Conservation (phyloP, 2,888 invertebrate species). For the Metallyticus violacea region DNA sequence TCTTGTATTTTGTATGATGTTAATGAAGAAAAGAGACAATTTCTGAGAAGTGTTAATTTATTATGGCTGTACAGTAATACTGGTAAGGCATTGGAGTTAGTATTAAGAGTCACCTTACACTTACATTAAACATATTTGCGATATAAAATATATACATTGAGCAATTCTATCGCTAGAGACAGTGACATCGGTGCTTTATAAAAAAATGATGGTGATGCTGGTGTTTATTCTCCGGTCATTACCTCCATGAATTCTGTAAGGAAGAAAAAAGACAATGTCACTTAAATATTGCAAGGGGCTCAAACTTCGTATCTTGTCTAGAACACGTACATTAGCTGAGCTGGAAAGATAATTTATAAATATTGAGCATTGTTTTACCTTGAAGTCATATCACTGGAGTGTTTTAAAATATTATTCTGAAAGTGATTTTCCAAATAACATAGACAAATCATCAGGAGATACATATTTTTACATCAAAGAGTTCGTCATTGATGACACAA, state of each 20-base stretch:
- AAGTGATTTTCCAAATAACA: too few relatives aligned
- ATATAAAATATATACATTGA: not conserved
- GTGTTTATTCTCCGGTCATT: constrained; percentile 70
- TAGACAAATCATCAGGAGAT: too few relatives aligned
- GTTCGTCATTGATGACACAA: too few relatives aligned
- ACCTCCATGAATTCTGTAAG: constrained; percentile 80
- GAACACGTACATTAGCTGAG: too few relatives aligned
- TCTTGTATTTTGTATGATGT: too few relatives aligned
- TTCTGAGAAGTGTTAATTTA: not conserved
- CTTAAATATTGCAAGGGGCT: too few relatives aligned
- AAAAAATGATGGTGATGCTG: not conserved
- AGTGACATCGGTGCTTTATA: not conserved
- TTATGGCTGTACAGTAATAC: not conserved
- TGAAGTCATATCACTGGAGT: not conserved
- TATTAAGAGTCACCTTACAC: not conserved
- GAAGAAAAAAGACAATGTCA: constrained; percentile 20
- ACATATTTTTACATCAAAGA: too few relatives aligned
- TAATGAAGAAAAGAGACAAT: not conserved
- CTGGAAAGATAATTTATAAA: not conserved
- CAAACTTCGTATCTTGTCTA: too few relatives aligned
- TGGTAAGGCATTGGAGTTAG: not conserved
- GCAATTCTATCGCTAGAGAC: not conserved
- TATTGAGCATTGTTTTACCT: not conserved
- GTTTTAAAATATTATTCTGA: not conserved
- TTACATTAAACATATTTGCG: not conserved